Base-by-base conservation (phyloP, 1,140 invertebrate species). In the Drosophila melanogaster region DNA sequence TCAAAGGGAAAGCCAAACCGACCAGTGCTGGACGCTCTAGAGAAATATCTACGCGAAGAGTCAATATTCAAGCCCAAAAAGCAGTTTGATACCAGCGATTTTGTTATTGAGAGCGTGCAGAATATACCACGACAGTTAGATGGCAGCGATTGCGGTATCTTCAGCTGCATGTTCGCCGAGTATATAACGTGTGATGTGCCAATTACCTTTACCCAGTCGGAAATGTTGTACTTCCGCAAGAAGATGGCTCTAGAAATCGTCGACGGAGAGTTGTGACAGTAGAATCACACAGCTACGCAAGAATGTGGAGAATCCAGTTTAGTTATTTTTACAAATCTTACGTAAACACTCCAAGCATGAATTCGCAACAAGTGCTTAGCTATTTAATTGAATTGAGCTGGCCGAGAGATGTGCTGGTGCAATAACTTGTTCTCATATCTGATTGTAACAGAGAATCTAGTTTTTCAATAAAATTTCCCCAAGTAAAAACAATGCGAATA, bases 71-170 rank as follows among this genome's bases (percentile, higher is more conserved):
- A 99, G 83, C 98, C 97, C 91, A 96, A 96, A 46, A 81, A 93
- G 76, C 75, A 92, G 0, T 96, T 96, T 67, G 95, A 98, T 83
- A 95, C 95, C 0, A 93, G 84, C 22, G 94, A 94, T 7, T 99
- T 97, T 95, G 93, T 90, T 30, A 93, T 95, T 10, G 94, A 95
- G 74, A 95, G 94, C 81, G 93, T 95, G 0, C 54, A 67, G 93
- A 95, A 98, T 90, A 98, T 99, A 77, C 99, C 99, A 0, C 96
- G 97, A 78, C 98, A 99, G 93, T 96, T 96, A 95, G 99, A 99
- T 93, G 97, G 98, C 15, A 97, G 96, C 90, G 98, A 99, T 92
- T 99, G 98, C 93, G 98, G 98, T 4, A 97, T 99, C 93, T 99
- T 99, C 92, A 95, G 97, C 1, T 99, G 98, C 92, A 98, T 97